A percentile compares a stretch with the other conserved stretches of the same genome.
Conservation (phyloP, 2,888 invertebrate genomes). For the Erebia epiphron region DNA sequence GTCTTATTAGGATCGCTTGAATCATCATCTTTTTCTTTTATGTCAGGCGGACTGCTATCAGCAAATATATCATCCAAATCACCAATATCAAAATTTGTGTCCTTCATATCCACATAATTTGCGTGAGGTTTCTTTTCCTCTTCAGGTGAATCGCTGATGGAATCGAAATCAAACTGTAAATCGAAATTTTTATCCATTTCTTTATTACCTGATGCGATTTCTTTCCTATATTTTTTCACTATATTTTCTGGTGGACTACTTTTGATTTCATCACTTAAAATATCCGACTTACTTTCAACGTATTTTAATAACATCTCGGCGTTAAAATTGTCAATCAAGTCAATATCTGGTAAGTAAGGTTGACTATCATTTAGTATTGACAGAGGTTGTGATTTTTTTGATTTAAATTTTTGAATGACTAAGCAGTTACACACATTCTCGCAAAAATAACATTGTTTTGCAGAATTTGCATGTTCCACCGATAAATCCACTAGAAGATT, state of each 20-base stretch:
- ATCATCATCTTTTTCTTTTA: constrained; percentile 34
- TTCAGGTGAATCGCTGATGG: constrained; percentile 36
- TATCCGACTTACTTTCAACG: constrained; percentile 43
- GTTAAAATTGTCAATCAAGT: constrained; percentile 63
- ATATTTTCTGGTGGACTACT: constrained; percentile 12
- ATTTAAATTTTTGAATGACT: constrained; percentile 49
- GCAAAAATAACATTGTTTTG: constrained; percentile 70
- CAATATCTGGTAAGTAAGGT: constrained; percentile 60
- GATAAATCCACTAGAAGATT: constrained; percentile 76
- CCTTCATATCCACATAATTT: constrained; percentile 32
- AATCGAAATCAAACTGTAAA: constrained; percentile 56
- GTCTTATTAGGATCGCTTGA: constrained; percentile 51
- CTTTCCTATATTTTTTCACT: not conserved
- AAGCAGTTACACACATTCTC: constrained; percentile 69
- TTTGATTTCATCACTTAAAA: not conserved
- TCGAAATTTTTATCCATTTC: constrained; percentile 49
- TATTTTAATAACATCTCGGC: constrained; percentile 53
- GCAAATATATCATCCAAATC: constrained; percentile 69
- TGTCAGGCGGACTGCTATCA: constrained; percentile 56
- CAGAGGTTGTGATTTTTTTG: constrained; percentile 39
- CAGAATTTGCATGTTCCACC: constrained; percentile 57
- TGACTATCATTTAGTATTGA: constrained; percentile 47
- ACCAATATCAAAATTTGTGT: constrained; percentile 70
- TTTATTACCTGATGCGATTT: constrained; percentile 25
- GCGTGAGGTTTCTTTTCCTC: constrained; percentile 31